These are phyloP conservation scores for Bellardia bayeri DNA, from an alignment of 2,888 invertebrate genomes.

Conservation along the genomic window DNA sequence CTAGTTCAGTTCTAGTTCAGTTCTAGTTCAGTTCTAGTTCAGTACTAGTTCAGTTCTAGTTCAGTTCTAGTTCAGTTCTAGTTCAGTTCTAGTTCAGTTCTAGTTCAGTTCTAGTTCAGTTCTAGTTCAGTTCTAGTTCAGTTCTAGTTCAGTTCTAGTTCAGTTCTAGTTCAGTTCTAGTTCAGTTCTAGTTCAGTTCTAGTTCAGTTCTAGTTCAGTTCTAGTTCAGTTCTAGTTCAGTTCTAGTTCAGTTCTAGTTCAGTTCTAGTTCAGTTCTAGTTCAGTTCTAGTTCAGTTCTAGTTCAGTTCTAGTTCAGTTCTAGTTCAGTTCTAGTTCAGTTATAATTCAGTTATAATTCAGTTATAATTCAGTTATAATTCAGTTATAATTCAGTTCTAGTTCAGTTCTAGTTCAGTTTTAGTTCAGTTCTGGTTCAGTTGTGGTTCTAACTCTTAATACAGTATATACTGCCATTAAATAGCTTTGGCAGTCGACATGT, in stretches of 20 bases:
- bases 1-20: too few relatives aligned
- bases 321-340: slow-evolving; percentile 6
- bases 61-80: slow-evolving; percentile 2
- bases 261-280: slow-evolving; percentile 11
- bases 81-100: background rate
- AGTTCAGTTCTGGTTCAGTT: background rate
- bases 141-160: slow-evolving; percentile 7
- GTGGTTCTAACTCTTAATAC: too few relatives aligned
- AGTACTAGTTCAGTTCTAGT: background rate
- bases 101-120: slow-evolving; percentile 2
- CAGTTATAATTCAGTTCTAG: too few relatives aligned
- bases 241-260: slow-evolving; percentile 12
- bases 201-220: slow-evolving; percentile 12
- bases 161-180: background rate
- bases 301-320: slow-evolving; percentile 9
- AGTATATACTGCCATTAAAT: too few relatives aligned
- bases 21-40: too few relatives aligned
- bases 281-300: slow-evolving; percentile 10
- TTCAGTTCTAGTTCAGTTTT: background rate
- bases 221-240: slow-evolving; percentile 12
- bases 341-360: background rate
- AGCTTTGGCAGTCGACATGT: too few relatives aligned
- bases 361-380: too few relatives aligned
- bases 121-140: slow-evolving; percentile 7
- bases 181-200: slow-evolving; percentile 10